Evolutionary conservation across 2,113 vertebrate genomes (phyloP), one percentile per base, ranked within the genome.

Genomic region (Struthio camelus): DNA sequence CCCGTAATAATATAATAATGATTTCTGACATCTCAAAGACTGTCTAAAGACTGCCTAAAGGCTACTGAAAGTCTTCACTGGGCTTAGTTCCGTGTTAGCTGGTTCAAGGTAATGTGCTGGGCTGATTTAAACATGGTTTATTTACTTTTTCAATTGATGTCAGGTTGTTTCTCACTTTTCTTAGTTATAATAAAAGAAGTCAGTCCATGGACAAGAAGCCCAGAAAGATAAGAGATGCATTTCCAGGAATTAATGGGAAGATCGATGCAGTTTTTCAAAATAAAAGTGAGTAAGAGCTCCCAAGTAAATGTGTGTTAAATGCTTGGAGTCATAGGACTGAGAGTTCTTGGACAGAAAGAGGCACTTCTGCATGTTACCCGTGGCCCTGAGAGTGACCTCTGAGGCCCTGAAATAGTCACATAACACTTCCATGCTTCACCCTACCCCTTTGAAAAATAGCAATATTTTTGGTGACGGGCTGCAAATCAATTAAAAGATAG

Each of bases 211-310:
- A 98, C 25, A 95, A 23, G 10, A 98, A 96, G 83, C 96, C 98
- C 34, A 94, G 88, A 73, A 65, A 91, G 22, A 96, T 97, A 69
- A 97, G 96, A 94, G 62, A 94, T 6, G 90, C 92, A 81, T 98
- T 99, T 77, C 98, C 98, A 44, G 98, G 98, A 87, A 98, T 99
- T 80, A 96, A 93, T 34, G 98, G 98, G 3, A 98, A 98, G 65
- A 84, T 98, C 0, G 97, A 99, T 71, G 98, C 98, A 70, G 98
- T 58, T 61, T 95, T 92, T 78, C 98, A 98, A 95, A 93, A 97
- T 23, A 73, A 97, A 38, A 98, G 98, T 98, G 96, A 94, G 84
- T 87, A 62, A 14, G 4, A 9, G 1, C 38, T 91, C 36, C 59
- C 34, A 44, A 38, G 38, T 70, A 93, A 88, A n/a, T 34, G 46